phyloP scores from a whole-genome alignment of 1,140 invertebrate species.

The Macrostomum lignano region DNA sequence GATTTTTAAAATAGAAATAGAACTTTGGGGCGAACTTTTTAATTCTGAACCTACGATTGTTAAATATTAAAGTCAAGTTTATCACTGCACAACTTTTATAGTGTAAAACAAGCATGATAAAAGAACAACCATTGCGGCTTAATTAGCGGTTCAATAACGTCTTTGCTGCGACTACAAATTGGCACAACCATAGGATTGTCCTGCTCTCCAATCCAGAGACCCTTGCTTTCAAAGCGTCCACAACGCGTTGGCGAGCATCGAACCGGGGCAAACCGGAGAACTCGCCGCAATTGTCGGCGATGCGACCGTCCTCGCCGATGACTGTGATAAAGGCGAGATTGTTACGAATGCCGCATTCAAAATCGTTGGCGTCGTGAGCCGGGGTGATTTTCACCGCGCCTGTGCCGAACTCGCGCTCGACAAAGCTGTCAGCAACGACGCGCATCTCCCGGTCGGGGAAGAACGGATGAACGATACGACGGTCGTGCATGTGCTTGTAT shows the following conservation, averaged over 20 bases:
- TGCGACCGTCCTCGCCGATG: conserved; percentile 59
- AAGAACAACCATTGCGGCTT: conserved; percentile 79
- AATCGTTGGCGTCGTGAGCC: conserved; percentile 87
- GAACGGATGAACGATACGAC: conserved; percentile 55
- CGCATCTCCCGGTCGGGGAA: conserved; percentile 40
- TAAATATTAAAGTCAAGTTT: too few species aligned
- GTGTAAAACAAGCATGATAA: too few species aligned
- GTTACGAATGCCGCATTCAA: conserved; percentile 69
- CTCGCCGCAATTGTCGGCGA: conserved; percentile 52
- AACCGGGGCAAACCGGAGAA: conserved; percentile 80
- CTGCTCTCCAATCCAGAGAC: conserved; percentile 50
- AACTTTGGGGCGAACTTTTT: too few species aligned
- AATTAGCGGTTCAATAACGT: conserved; percentile 78
- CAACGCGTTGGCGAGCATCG: conserved; percentile 51
- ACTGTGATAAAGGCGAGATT: conserved; percentile 65
- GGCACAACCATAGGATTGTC: conserved; percentile 83
- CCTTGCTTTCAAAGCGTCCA: conserved; percentile 46
- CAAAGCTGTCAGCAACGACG: conserved; percentile 62
- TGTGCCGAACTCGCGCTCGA: conserved; percentile 73
- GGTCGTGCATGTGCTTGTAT: conserved; percentile 43
- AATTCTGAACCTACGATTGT: too few species aligned
- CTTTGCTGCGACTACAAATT: conserved; percentile 65
- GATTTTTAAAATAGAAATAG: too few species aligned
- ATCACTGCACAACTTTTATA: too few species aligned
- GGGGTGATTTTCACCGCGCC: conserved; percentile 96